Evolutionary conservation across 2,113 vertebrate genomes (phyloP), one percentile per base, ranked within the genome.

Genomic region (Grantiella picta): DNA sequence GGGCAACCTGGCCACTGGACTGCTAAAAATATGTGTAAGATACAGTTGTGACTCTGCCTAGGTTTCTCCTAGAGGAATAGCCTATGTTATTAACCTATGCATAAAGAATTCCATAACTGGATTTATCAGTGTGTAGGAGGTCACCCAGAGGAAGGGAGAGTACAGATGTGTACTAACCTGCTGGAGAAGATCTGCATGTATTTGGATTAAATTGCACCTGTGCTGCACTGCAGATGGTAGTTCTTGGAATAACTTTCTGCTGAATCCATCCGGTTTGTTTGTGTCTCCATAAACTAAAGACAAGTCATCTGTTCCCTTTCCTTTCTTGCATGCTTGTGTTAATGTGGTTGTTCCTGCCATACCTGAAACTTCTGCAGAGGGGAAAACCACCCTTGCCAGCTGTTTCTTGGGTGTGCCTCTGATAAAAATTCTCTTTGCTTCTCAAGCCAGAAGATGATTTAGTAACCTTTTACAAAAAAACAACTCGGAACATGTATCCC

Each of bases 321-420:
- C 40, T 56, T 92, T 78, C 75, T 90, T 72, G 47, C 60, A 50
- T 73, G 52, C 31, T 88, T 5, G 12, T 23, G 17, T 82, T 63
- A 25, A 59, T 47, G 91, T 85, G 63, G 54, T 81, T 88, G 3
- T 93, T 95, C 84, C 89, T 94, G 90, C 75, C 12, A 1, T 85
- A 94, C 94, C 78, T 95, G 94, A 95, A 93, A 87, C 63, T 77
- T 95, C 38, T 69, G 64, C 33, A 80, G 9, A 44, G 22, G 66
- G 31, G 82, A 86, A 88, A 86, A 73, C 70, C 78, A 73, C 42
- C 63, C 78, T 90, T 76, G 92, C 73, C 77, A 93, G 52, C 47
- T 82, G 54, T 90, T 95, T 72, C 66, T 77, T 93, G 93, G 90
- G 82, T 73, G 93, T 93, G 90, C 42, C 84, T 72, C 88, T 90